Percentiles rank a stretch among this genome's conserved stretches.
Conservation (phyloP, 2,113 vertebrate genomes). For the Thryonomys swinderianus region DNA sequence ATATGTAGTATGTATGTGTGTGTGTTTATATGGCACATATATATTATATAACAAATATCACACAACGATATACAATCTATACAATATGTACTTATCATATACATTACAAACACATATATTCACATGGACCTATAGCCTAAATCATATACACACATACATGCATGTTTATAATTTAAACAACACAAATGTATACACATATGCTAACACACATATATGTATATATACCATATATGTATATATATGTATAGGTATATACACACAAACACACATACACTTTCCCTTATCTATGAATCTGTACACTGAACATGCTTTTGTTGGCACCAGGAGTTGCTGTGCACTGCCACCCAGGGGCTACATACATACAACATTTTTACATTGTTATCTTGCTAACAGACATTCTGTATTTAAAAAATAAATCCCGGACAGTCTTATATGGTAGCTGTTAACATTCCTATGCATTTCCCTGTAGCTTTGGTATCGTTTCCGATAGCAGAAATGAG, state of each 20-base stretch:
- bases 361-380: slow-evolving; percentile 76
- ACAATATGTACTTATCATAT: neutral
- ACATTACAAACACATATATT: neutral
- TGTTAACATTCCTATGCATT: slow-evolving; percentile 65
- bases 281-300: slow-evolving; percentile 50
- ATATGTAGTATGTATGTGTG: neutral
- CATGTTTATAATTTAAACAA: neutral
- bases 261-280: neutral
- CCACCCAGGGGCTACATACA: slow-evolving; percentile 88
- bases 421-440: neutral
- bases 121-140: neutral
- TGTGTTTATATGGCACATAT: neutral
- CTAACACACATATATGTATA: too few species aligned
- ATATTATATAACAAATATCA: neutral
- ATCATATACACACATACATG: neutral
- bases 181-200: neutral
- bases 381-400: slow-evolving; percentile 77
- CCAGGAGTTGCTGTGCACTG: slow-evolving; percentile 84
- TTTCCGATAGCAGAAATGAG: slow-evolving; percentile 64
- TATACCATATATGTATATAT: neutral
- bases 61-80: neutral
- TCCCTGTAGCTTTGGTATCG: slow-evolving; percentile 61
- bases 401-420: slow-evolving; percentile 64
- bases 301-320: slow-evolving; percentile 75
- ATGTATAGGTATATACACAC: neutral